Evolutionary conservation across 2,888 invertebrate genomes (phyloP), one percentile per base, ranked within the genome.

Genomic region (Agelastica alni): DNA sequence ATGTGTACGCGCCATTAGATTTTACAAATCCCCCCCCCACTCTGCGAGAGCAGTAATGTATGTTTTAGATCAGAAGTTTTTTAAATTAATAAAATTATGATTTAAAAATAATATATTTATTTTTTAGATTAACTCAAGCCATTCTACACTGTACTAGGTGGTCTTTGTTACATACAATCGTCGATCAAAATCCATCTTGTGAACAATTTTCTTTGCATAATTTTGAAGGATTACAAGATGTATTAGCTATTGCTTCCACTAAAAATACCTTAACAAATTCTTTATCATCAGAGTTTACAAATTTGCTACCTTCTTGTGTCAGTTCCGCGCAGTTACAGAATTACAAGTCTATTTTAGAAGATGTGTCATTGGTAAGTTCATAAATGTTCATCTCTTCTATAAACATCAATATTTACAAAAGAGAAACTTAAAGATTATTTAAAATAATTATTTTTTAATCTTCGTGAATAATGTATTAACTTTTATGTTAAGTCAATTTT

Each of bases 131-230:
- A 42, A 79, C 87, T 26, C 86, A 86, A 66, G 82, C 84, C 0
- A 79, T 87, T 9, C 72, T 88, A 6, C 81, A 85, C 39, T 85
- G 83, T 59, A 84, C 83, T 59, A 80, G 85, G 79, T 85, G 63
- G 65, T 75, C 76, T 2, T 62, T 77, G 20, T 64, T 77, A 46
- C 73, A 77, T 59, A 70, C 69, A 6, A 69, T 75, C 52, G 67
- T 72, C 0, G 75, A 76, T 51, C 75, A 75, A 56, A 69, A 64
- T 41, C 75, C 76, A 37, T 70, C 74, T 2, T 73, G 72, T 13
- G 80, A 73, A 14, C 81, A 80, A 60, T 78, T 76, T 58, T 73
- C 75, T 2, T 63, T 77, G 10, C 78, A 80, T 56, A 79, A 81
- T 64, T 78, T 77, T 51, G 72, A 78, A 48, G 66, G 70, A 20